Percentiles rank a stretch among this genome's conserved stretches.
Conservation (phyloP, 2,888 invertebrate genomes). For the Mamestra brassicae region DNA sequence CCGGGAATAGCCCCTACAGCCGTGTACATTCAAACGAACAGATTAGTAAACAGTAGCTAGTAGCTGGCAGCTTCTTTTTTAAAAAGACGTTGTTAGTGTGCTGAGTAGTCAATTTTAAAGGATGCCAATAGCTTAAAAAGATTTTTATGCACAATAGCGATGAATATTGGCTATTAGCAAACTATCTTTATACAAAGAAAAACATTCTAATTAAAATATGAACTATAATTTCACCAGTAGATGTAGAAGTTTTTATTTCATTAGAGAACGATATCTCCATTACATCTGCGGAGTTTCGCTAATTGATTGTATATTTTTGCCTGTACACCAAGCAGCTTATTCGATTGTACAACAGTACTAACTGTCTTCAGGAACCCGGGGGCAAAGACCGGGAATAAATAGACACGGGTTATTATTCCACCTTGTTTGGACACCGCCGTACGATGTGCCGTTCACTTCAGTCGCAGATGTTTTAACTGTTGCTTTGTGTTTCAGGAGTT, state of each 20-base stretch:
- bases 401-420: conserved; percentile 66
- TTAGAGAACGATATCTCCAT: too few species aligned
- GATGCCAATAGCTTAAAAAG: too few species aligned
- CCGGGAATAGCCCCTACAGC: conserved; percentile 32
- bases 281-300: too few species aligned
- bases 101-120: too few species aligned
- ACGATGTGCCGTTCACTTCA: conserved; percentile 31
- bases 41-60: not conserved
- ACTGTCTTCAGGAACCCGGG: conserved; percentile 54
- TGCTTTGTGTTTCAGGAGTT: conserved; percentile 23
- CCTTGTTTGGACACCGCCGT: conserved; percentile 64
- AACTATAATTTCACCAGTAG: too few species aligned
- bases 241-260: too few species aligned
- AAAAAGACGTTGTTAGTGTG: too few species aligned
- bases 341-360: conserved; percentile 14
- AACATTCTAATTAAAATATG: too few species aligned
- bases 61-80: too few species aligned
- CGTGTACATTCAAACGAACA: not conserved
- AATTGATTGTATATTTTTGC: not conserved
- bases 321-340: conserved; percentile 12
- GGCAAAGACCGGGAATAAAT: conserved; percentile 68
- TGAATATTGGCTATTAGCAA: too few species aligned
- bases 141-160: too few species aligned
- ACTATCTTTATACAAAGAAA: too few species aligned
- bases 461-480: conserved; percentile 41